Conservation (phyloP, 2,113 vertebrate genomes). For the Silurus meridionalis region DNA sequence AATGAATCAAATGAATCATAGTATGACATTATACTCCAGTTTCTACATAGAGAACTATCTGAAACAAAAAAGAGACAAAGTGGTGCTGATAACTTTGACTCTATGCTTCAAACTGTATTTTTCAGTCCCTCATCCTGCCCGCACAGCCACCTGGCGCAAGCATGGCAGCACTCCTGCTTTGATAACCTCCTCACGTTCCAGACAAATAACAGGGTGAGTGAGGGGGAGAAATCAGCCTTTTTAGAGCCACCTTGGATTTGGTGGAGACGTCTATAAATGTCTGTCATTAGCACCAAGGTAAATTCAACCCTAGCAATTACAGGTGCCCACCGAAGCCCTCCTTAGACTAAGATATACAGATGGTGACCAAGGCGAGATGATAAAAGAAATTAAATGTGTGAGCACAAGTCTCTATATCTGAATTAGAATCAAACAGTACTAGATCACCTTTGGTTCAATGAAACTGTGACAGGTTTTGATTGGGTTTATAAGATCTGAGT, state of each 20-base stretch:
- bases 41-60: not conserved
- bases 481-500: not conserved
- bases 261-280: conserved; percentile 51
- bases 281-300: conserved; percentile 55
- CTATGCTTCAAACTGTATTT: conserved; percentile 25
- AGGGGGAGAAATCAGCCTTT: conserved; percentile 44
- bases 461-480: too few relatives aligned
- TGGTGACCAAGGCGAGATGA: conserved; percentile 2
- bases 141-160: conserved; percentile 19
- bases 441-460: not conserved
- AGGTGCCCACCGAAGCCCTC: conserved; percentile 42
- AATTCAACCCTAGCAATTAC: conserved; percentile 54
- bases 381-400: not conserved
- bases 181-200: conserved; percentile 55
- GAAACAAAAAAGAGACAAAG: not conserved
- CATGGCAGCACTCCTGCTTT: conserved; percentile 47
- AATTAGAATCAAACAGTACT: not conserved
- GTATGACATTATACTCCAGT: not conserved
- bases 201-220: conserved; percentile 61
- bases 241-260: conserved; percentile 34
- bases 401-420: not conserved
- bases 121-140: conserved; percentile 9
- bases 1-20: not conserved
- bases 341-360: conserved; percentile 7
- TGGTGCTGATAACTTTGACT: conserved; percentile 1